These are phyloP conservation scores for Pristionchus maxplancki DNA, from an alignment of 2,888 invertebrate genomes.

Conservation along the genomic window DNA sequence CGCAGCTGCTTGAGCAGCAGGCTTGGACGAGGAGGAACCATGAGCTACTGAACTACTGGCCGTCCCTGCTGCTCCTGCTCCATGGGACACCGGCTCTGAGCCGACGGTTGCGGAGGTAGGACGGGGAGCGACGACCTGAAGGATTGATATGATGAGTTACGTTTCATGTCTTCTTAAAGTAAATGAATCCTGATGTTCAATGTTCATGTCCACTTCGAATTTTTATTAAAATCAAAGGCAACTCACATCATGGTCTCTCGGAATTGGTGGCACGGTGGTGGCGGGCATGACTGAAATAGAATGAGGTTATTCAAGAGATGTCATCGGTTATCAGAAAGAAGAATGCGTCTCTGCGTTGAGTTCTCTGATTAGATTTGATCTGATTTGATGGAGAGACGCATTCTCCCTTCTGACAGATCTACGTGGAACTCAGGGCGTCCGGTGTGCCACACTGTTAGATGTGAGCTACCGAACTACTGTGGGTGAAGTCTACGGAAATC, in stretches of 20 bases:
- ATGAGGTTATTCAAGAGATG: no score
- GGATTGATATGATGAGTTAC: background rate
- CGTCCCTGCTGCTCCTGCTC: background rate
- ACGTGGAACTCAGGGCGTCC: background rate
- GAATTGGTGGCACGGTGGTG: background rate
- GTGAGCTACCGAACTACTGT: conserved; percentile 13
- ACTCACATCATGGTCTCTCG: conserved; percentile 26
- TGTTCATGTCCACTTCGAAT: background rate
- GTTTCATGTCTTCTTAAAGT: background rate
- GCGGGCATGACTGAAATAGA: conserved; percentile 49
- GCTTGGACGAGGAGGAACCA: conserved; percentile 16
- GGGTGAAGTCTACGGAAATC: conserved; percentile 22
- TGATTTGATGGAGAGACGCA: background rate
- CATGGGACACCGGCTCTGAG: background rate
- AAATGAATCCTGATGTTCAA: no score
- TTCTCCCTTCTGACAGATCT: background rate
- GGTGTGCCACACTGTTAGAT: background rate
- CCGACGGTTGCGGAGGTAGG: background rate
- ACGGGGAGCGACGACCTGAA: background rate
- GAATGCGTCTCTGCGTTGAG: background rate
- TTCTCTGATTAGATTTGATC: no score
- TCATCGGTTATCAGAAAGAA: background rate
- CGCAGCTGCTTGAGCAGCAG: background rate
- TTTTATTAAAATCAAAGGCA: background rate
- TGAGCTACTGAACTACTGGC: conserved; percentile 21